Evolutionary conservation across 2,888 invertebrate species (phyloP).

Genomic region (Brenthis hecate): DNA sequence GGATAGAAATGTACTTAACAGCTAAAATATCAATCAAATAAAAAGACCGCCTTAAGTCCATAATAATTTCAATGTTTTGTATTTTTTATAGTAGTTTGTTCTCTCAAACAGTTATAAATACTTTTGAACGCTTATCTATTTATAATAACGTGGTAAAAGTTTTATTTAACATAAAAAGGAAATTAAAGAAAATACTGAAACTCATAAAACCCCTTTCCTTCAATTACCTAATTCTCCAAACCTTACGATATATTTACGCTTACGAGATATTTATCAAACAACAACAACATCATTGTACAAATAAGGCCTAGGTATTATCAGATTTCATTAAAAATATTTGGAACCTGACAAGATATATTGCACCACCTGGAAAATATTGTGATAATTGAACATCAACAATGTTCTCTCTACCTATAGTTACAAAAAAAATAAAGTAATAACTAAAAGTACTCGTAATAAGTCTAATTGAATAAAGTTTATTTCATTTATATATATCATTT

Average conservation of each 20-base stretch:
- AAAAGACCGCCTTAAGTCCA: no score
- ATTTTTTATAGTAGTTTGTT: no score
- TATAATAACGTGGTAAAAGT: neutral
- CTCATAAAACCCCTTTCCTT: neutral
- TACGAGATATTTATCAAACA: slow-evolving; percentile 54
- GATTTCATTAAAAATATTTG: slow-evolving; percentile 16
- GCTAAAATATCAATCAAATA: no score
- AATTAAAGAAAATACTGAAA: neutral
- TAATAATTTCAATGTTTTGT: no score
- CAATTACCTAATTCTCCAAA: neutral
- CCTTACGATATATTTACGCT: slow-evolving; percentile 14
- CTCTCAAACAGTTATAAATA: no score
- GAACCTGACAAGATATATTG: slow-evolving; percentile 12
- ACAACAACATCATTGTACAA: slow-evolving; percentile 65
- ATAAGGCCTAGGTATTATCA: slow-evolving; percentile 57
- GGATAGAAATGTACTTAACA: no score
- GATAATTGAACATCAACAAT: neutral
- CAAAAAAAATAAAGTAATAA: no score
- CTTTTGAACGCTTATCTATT: slow-evolving; percentile 3
- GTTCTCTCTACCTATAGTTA: no score
- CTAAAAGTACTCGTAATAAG: no score
- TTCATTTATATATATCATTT: no score
- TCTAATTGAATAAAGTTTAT: no score
- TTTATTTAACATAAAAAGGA: neutral
- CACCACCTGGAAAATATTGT: neutral